Base-by-base conservation (phyloP, 30 jellyfish, hydroid and myxozoan genomes). In the Aurelia aurita complex sp. Pacific region DNA sequence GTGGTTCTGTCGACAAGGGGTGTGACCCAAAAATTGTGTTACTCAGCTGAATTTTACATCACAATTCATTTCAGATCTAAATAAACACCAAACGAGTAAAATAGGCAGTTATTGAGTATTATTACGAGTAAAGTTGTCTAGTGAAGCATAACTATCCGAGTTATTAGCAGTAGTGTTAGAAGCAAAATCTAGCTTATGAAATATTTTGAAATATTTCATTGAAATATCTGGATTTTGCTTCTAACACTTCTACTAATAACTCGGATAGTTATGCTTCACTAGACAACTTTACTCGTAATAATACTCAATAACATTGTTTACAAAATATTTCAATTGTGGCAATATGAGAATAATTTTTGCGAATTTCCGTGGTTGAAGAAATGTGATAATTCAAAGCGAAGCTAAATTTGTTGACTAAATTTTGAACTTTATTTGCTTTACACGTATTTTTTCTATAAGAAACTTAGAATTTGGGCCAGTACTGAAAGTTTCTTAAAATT, bases 141-240 rank as follows among this genome's bases (percentile, higher is more conserved):
- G 96, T 65, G 98, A 91, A 61, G 91, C 98, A 5, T 82, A 83
- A 76, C 76, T 94, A 62, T 82, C 98, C 17, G 98, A 94, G 42
- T 73, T 94, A 70, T 95, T 94, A 62, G 94, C 88, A 32, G 98
- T 88, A 80, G 88, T 94, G 98, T 76, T 94, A 43, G 97, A 94
- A 82, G 97, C 97, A 10, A 94, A 94, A 71, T 88, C 93, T 16
- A 81, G 97, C 82, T 74, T 91, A 85, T 91, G 83, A 72, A 72
- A 77, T 72, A 72, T 23, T n/a, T n/a, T n/a, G n/a, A n/a, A n/a
- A 23, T 72, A 72, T 77, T 72, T 72, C 83, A 91, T 85, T 85
- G n/a, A n/a, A n/a, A n/a, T n/a, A 74, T 88, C 97, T 81, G 33
- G 93, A 88, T 71, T 94, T 94, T 10, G 97, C 97, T 82, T 94